Conservation (phyloP, 2,797 vertebrate species). For the Sebastes ruberrimus region DNA sequence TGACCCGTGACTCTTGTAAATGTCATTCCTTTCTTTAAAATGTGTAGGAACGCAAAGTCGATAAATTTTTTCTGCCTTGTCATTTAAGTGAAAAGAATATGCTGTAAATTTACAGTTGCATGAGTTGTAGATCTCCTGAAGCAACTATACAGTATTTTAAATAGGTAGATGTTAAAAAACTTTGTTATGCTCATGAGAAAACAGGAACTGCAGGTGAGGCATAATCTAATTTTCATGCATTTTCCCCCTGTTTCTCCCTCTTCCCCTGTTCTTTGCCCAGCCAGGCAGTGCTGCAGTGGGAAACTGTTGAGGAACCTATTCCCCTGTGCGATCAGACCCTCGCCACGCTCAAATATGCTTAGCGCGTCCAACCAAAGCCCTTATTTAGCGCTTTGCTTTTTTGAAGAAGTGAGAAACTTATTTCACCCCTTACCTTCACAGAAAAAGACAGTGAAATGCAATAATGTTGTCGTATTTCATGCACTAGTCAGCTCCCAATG, state of each 20-base stretch:
- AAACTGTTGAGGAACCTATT: constrained; percentile 45
- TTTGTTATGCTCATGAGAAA: constrained; percentile 23
- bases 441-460: constrained; percentile 58
- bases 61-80: background rate
- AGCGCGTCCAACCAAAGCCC: constrained; percentile 57
- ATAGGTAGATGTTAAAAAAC: background rate
- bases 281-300: constrained; percentile 40
- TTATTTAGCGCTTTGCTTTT: constrained; percentile 65
- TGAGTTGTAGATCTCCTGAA: background rate
- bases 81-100: background rate
- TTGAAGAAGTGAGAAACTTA: constrained; percentile 40
- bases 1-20: constrained; percentile 34
- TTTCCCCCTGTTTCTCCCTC: background rate
- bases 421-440: constrained; percentile 43
- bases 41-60: background rate
- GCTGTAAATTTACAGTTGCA: background rate
- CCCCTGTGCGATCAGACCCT: constrained; percentile 53
- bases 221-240: constrained; percentile 29
- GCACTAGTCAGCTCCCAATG: constrained; percentile 70
- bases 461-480: constrained; percentile 64
- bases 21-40: constrained; percentile 37
- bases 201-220: constrained; percentile 44
- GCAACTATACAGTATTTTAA: background rate
- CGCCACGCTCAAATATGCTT: constrained; percentile 75
- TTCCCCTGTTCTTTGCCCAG: constrained; percentile 9